Evolutionary conservation across 1,140 invertebrate genomes (phyloP), one percentile per base, ranked within the genome.

Genomic region (Orius insidiosus): DNA sequence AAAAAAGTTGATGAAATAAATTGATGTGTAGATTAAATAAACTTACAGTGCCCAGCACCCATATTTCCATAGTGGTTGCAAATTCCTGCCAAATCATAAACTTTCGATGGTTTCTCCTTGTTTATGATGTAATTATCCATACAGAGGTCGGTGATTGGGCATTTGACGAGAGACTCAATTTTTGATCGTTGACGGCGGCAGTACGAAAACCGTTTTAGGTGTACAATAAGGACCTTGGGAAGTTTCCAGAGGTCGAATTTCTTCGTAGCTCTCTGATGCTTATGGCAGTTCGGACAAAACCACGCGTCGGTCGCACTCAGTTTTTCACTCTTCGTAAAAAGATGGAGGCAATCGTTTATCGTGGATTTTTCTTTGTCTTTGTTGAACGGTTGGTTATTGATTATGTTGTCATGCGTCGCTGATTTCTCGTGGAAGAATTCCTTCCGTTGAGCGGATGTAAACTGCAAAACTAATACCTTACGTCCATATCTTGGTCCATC

Each of bases 221-320:
- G 66, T 42, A 70, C 62, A 31, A 70, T 63, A 7, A 92, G 64
- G 54, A 90, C 75, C 5, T 85, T 85, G 49, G 86, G 86, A 48
- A 87, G 61, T 49, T 81, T 71, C 85, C 86, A 92, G 41, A 92
- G 83, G 61, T 90, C 83, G 54, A 93, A 66, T 61, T 84, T 87
- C 63, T 92, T 90, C 15, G 77, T 78, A 18, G 86, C 85, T 36
- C 80, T 72, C 59, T 86, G 84, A 58, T 79, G 78, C 55, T 74
- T 69, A 58, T 80, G 75, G 63, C 87, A 92, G 51, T 73, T 75
- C 18, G 76, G 75, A 65, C 86, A 92, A 60, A 80, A 57, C 54
- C 54, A 56, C 9, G 54, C 53, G 49, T 56, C 46, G 35, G 52
- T 47, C 19, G 46, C 47, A 8, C 54, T 51, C 2, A 56, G 48